Percentiles rank a stretch among this genome's conserved stretches.
These are phyloP conservation scores for Alethe diademata DNA, from an alignment of 2,113 vertebrate species.

Conservation along the genomic window DNA sequence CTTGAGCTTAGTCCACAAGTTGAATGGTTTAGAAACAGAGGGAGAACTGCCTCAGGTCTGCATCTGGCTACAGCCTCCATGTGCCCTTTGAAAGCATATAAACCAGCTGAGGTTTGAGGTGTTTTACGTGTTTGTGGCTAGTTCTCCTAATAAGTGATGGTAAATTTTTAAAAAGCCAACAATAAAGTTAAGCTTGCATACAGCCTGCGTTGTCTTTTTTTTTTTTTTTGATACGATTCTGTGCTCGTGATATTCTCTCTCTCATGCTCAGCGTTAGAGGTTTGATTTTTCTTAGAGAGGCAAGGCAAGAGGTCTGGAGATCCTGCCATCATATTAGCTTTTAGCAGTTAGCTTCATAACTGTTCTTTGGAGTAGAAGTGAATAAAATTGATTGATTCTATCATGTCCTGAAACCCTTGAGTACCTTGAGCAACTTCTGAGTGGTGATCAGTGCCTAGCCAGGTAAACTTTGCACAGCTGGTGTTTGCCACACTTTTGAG, in stretches of 20 bases:
- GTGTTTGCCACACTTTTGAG: background rate
- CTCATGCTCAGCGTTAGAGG: background rate
- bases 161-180: background rate
- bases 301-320: background rate
- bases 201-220: background rate
- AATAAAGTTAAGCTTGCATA: background rate
- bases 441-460: background rate
- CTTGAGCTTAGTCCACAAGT: background rate
- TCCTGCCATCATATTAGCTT: background rate
- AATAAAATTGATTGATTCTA: background rate
- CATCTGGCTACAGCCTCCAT: background rate
- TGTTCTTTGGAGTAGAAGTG: background rate
- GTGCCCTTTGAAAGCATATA: background rate
- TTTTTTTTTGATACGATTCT: background rate
- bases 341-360: background rate
- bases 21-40: background rate
- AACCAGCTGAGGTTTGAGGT: background rate
- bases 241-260: background rate
- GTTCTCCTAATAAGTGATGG: background rate
- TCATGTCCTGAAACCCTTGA: background rate
- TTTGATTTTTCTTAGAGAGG: background rate
- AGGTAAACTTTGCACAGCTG: background rate
- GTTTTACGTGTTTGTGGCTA: background rate
- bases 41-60: background rate
- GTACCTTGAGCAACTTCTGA: background rate